Conservation (phyloP, 2,113 vertebrate species). For the Egretta garzetta region DNA sequence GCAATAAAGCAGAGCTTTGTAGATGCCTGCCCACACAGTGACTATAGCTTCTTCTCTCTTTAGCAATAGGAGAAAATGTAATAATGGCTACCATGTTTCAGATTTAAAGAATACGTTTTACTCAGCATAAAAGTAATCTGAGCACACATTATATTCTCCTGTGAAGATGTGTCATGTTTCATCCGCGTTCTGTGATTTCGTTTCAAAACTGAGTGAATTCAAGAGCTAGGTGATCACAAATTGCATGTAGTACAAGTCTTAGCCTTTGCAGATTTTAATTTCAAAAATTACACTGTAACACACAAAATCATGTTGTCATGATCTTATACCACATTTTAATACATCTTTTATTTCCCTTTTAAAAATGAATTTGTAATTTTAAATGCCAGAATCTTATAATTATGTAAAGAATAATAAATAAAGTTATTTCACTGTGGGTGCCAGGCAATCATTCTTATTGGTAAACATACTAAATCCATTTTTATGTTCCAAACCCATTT, state of each 20-base stretch:
- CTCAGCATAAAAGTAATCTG: neutral
- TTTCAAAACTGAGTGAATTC: neutral
- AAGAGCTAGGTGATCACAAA: neutral
- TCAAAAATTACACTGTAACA: neutral
- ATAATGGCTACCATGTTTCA: constrained; percentile 36
- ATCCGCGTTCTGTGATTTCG: neutral
- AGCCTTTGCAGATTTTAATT: neutral
- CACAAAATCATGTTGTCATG: neutral
- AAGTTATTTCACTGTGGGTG: neutral
- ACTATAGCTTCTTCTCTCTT: neutral
- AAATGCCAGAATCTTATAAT: neutral
- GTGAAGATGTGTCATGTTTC: neutral
- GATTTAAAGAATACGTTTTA: neutral
- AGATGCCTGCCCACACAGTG: constrained; percentile 19
- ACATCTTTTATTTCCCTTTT: neutral
- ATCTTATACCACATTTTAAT: neutral
- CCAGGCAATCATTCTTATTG: neutral
- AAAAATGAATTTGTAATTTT: neutral
- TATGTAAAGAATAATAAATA: neutral
- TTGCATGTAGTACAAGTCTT: neutral
- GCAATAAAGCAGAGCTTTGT: constrained; percentile 45
- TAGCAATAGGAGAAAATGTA: neutral
- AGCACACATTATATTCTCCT: neutral
- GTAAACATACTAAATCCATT: neutral
- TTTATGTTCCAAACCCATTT: neutral